These are phyloP conservation scores for Drosophila micromelanica DNA, from an alignment of 1,140 invertebrate genomes.

Conservation along the genomic window DNA sequence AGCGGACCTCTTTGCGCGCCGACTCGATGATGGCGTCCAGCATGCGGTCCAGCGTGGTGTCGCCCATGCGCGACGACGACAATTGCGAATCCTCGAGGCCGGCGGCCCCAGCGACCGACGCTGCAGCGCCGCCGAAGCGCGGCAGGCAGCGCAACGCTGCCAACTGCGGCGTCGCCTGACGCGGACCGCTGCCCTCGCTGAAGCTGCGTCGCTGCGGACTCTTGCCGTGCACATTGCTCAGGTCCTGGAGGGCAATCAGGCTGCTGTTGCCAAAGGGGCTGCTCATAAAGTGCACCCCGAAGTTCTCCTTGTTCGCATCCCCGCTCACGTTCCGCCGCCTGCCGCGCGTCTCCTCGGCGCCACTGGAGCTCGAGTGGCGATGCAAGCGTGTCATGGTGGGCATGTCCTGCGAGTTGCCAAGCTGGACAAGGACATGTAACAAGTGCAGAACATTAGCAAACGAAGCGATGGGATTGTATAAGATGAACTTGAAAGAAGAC, in stretches of 20 bases:
- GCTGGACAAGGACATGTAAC: not conserved
- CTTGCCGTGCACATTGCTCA: conserved; percentile 78
- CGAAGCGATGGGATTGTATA: not conserved
- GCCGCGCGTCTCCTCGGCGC: conserved; percentile 63
- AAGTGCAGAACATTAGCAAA: not conserved
- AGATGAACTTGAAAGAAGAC: too few species aligned
- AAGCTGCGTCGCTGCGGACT: conserved; percentile 71
- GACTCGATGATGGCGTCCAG: conserved; percentile 82
- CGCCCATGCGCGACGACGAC: conserved; percentile 82
- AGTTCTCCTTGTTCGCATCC: conserved; percentile 79
- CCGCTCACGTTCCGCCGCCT: conserved; percentile 41
- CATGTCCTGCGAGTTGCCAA: conserved; percentile 53
- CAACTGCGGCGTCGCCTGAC: conserved; percentile 67
- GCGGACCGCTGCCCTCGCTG: conserved; percentile 68
- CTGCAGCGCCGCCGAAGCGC: conserved; percentile 4
- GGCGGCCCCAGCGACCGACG: not conserved
- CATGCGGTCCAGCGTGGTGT: conserved; percentile 82
- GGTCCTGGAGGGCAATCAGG: conserved; percentile 74
- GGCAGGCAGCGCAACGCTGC: conserved; percentile 63
- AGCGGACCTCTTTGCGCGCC: conserved; percentile 73
- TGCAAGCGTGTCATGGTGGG: conserved; percentile 80
- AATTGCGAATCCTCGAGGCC: conserved; percentile 68
- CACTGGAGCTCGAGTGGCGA: conserved; percentile 74
- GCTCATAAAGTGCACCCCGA: conserved; percentile 77
- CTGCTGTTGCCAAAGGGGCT: conserved; percentile 78